These are phyloP conservation scores for Heliothis subflexa DNA, from an alignment of 1,140 invertebrate species.

Conservation along the genomic window DNA sequence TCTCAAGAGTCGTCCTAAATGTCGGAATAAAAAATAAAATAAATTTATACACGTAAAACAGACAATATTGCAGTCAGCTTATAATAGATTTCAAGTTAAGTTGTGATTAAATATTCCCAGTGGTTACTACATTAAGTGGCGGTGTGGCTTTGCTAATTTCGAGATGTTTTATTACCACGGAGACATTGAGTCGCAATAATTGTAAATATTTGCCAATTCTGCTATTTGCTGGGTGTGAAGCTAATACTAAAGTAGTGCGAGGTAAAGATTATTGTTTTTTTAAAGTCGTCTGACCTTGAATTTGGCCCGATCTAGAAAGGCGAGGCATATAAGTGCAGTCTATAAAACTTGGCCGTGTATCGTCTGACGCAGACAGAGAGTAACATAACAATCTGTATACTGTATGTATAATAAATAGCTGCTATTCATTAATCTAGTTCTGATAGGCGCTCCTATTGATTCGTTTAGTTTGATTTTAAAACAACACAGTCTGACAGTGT, in stretches of 20 bases:
- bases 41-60: conserved; percentile 10
- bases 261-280: conserved; percentile 50
- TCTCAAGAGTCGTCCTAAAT: conserved; percentile 19
- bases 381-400: conserved; percentile 4
- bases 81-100: conserved; percentile 7
- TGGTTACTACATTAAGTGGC: conserved; percentile 23
- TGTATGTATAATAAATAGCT: conserved; percentile 7
- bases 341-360: conserved; percentile 37
- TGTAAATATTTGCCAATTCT: conserved; percentile 54
- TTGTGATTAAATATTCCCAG: conserved; percentile 13
- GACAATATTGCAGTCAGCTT: not conserved
- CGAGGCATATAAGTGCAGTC: conserved; percentile 17
- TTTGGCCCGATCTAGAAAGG: conserved; percentile 45
- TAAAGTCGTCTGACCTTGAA: conserved; percentile 44
- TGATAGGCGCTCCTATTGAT: not conserved
- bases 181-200: conserved; percentile 40
- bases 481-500: not conserved
- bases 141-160: conserved; percentile 25
- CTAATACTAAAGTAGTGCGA: conserved; percentile 26
- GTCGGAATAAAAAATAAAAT: conserved; percentile 39
- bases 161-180: conserved; percentile 48
- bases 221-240: conserved; percentile 34
- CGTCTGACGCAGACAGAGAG: conserved; percentile 33
- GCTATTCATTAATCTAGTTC: conserved; percentile 1
- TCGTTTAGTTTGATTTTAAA: conserved; percentile 9